Percentiles rank a stretch among this genome's conserved stretches.
Evolutionary conservation across 2,113 vertebrate genomes (phyloP).

Genomic region (Tragelaphus buxtoni): DNA sequence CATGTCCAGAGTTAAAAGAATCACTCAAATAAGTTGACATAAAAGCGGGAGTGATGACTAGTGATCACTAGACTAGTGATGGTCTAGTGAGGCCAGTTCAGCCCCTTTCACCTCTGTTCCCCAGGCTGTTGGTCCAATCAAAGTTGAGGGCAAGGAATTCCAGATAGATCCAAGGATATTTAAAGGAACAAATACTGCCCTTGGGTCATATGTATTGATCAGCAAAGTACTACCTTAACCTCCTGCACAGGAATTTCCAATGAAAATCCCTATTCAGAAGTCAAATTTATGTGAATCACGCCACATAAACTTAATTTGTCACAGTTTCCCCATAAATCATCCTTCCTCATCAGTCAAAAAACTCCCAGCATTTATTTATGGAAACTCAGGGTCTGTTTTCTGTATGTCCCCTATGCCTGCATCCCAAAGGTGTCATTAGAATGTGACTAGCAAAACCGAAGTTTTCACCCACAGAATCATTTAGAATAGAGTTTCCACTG

Average conservation of each 20-base stretch:
- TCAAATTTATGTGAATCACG: neutral
- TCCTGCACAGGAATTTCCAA: neutral
- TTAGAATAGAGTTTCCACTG: neutral
- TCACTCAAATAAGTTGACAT: neutral
- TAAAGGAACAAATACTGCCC: neutral
- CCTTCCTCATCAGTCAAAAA: neutral
- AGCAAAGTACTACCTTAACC: neutral
- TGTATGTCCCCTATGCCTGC: neutral
- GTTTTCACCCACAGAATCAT: neutral
- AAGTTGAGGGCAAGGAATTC: neutral
- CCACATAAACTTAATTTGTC: neutral
- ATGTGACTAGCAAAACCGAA: neutral
- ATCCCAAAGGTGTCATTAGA: neutral
- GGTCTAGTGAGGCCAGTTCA: neutral
- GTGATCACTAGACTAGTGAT: too few species aligned
- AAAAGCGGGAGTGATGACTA: neutral
- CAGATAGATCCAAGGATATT: neutral
- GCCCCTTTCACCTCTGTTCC: neutral
- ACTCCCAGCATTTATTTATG: neutral
- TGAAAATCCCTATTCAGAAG: slow-evolving; percentile 32
- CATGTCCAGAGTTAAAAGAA: neutral
- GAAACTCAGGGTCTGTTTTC: neutral
- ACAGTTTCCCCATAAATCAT: neutral
- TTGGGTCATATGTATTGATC: neutral
- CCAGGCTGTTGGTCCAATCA: neutral